Conservation (phyloP, 2,888 invertebrate species). For the Brenthis daphne region DNA sequence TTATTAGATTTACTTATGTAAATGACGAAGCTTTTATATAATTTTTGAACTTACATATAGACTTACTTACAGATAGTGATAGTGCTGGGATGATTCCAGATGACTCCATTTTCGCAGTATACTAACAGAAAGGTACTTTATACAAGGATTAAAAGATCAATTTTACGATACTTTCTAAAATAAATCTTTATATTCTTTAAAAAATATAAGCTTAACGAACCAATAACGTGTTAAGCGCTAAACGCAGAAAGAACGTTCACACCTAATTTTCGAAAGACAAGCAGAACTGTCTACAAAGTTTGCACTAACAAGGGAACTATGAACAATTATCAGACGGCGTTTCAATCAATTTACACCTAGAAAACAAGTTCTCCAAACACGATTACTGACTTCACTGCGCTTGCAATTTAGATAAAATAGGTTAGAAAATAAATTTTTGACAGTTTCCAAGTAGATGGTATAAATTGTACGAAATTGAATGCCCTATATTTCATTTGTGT, state of each 20-base stretch:
- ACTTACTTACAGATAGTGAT: no score
- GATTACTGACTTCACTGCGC: slow-evolving; percentile 32
- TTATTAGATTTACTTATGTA: no score
- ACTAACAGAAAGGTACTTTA: neutral
- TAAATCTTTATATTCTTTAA: neutral
- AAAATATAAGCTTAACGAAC: slow-evolving; percentile 15
- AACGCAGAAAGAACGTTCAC: slow-evolving; percentile 14
- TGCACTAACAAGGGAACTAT: slow-evolving; percentile 73
- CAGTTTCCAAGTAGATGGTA: no score
- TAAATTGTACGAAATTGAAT: no score
- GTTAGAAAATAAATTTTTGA: slow-evolving; percentile 2
- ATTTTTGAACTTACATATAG: no score
- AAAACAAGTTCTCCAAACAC: slow-evolving; percentile 62
- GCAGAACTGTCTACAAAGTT: slow-evolving; percentile 43
- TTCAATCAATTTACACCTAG: slow-evolving; percentile 75
- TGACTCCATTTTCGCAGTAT: no score
- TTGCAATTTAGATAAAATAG: slow-evolving; percentile 24
- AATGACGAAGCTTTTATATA: no score
- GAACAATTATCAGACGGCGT: slow-evolving; percentile 75
- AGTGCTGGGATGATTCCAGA: no score
- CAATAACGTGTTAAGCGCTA: slow-evolving; percentile 10
- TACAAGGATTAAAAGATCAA: neutral
- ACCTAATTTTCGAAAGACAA: slow-evolving; percentile 38
- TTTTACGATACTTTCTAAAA: neutral
- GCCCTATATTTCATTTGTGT: no score